A percentile compares a stretch with the other conserved stretches of the same genome.
These are phyloP conservation scores for Lerista edwardsae DNA, from an alignment of 2,797 vertebrate genomes.

Conservation along the genomic window DNA sequence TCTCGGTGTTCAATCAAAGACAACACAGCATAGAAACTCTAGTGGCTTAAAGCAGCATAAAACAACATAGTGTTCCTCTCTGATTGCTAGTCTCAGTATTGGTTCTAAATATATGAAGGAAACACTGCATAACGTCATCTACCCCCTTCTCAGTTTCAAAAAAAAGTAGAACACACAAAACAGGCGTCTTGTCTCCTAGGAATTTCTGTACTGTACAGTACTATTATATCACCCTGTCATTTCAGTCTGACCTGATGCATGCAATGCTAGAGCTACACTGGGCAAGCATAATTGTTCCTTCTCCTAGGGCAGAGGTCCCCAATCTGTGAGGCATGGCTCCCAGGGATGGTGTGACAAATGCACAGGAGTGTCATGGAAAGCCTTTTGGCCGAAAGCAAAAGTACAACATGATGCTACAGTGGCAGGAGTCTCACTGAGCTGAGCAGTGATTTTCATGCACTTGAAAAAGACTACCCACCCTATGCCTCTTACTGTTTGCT, in stretches of 20 bases:
- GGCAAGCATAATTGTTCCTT: neutral
- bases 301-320: neutral
- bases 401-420: no score
- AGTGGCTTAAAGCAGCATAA: neutral
- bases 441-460: no score
- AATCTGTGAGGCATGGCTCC: no score
- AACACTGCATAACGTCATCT: neutral
- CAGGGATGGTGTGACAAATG: no score
- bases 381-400: no score
- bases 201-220: neutral
- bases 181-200: neutral
- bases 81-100: constrained; percentile 7
- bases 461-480: no score
- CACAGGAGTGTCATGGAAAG: no score
- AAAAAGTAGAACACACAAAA: neutral
- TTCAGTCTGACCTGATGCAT: no score
- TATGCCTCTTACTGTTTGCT: no score
- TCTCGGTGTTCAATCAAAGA: constrained; percentile 19
- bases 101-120: neutral
- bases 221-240: neutral
- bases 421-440: no score
- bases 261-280: neutral
- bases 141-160: constrained; percentile 26
- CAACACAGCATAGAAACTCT: constrained; percentile 18
- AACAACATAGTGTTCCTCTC: neutral